Evolutionary conservation across 1,140 invertebrate genomes (phyloP), one percentile per base, ranked within the genome.

Genomic region (Eulimnadia texana): DNA sequence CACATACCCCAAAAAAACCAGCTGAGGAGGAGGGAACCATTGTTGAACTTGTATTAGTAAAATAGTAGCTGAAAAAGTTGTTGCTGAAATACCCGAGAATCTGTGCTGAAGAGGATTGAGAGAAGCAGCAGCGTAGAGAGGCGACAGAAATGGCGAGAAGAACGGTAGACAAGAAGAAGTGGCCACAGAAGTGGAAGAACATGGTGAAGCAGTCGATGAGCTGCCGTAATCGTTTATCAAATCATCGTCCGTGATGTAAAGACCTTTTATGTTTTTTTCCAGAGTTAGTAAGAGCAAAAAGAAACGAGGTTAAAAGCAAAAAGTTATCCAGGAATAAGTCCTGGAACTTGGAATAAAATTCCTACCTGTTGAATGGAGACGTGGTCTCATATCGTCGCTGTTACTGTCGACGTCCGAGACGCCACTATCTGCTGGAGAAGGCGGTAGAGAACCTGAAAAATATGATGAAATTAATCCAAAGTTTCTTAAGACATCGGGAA

Each of bases 401-500:
- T 89, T 93, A 67, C 88, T 92, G 75, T 97, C 92, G 65, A 96
- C 91, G 75, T 97, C 93, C 50, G 90, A 94, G n/a, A 96, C 93
- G 61, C 94, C 93, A 69, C 90, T 94, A 78, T 97, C 93, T 13
- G 93, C 92, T 60, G 94, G 93, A 75, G 91, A 95, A 29, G 93
- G 93, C 64, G 93, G 94, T 71, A 96, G 81, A 69, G 93, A 95
- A 75, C 89, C 91, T 74, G 67, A 57, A 69, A 68, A 61, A 65
- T 9, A n/a, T n/a, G n/a, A n/a, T n/a, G n/a, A n/a, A n/a, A n/a
- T n/a, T n/a, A n/a, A n/a, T n/a, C n/a, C n/a, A n/a, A n/a, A n/a
- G n/a, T n/a, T n/a, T n/a, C n/a, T n/a, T n/a, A n/a, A n/a, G n/a
- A n/a, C n/a, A n/a, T n/a, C n/a, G n/a, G n/a, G n/a, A n/a, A n/a